A percentile compares a stretch with the other conserved stretches of the same genome.
Evolutionary conservation across 2,888 invertebrate genomes (phyloP).

Genomic region (Leptinotarsa peninsularis): DNA sequence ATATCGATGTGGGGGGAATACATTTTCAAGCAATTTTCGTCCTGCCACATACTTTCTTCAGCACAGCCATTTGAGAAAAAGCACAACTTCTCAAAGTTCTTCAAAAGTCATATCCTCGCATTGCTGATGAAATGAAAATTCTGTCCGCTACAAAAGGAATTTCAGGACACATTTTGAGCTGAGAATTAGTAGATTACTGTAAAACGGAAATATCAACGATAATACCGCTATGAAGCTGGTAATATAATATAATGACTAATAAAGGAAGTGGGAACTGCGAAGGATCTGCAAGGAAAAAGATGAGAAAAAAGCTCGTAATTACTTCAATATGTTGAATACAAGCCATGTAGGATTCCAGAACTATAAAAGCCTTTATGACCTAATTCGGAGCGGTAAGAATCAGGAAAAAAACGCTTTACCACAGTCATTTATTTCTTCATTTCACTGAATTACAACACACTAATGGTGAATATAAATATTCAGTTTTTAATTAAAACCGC

Average conservation of each 20-base stretch:
- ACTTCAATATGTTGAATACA: not conserved
- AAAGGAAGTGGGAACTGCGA: not conserved
- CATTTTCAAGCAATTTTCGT: too few relatives aligned
- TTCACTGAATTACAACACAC: conserved; percentile 6
- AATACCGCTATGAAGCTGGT: not conserved
- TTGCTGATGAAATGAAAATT: not conserved
- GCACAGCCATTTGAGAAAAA: too few relatives aligned
- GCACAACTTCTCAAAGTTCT: too few relatives aligned
- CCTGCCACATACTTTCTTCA: too few relatives aligned
- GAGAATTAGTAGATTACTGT: not conserved
- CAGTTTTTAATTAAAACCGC: conserved; percentile 4
- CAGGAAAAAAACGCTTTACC: not conserved
- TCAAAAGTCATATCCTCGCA: too few relatives aligned
- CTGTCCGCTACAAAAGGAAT: not conserved
- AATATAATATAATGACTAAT: conserved; percentile 4
- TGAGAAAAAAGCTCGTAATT: not conserved
- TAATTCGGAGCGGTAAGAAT: not conserved
- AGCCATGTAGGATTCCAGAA: not conserved
- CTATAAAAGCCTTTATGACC: not conserved
- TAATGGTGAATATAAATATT: conserved; percentile 4
- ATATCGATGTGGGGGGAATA: too few relatives aligned
- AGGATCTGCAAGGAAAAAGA: not conserved
- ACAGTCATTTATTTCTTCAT: not conserved
- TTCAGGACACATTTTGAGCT: not conserved
- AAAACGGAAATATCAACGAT: not conserved